Conservation (phyloP, 2,888 invertebrate genomes). For the Habroteleia sp. region DNA sequence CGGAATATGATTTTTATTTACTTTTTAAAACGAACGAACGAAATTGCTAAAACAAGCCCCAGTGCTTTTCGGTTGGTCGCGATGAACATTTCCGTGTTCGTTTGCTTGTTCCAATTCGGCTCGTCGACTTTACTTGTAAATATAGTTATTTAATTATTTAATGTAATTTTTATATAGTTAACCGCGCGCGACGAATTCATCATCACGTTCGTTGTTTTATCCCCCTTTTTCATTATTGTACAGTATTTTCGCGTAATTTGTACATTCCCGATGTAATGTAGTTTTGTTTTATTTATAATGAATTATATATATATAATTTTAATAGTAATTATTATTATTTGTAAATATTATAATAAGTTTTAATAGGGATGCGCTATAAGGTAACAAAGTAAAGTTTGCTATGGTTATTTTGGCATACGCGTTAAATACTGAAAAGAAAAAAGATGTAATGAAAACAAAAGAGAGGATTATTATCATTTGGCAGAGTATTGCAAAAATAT, state of each 20-base stretch:
- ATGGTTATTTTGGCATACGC: slow-evolving; percentile 33
- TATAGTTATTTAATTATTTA: slow-evolving; percentile 43
- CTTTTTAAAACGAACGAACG: background rate
- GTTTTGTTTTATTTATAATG: slow-evolving; percentile 23
- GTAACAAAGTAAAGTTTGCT: slow-evolving; percentile 1
- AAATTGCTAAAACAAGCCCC: too few relatives aligned
- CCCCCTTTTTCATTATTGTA: slow-evolving; percentile 26
- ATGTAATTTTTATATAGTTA: slow-evolving; percentile 8
- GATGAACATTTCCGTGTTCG: background rate
- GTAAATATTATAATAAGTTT: slow-evolving; percentile 32
- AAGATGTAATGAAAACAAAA: slow-evolving; percentile 1
- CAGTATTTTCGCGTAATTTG: slow-evolving; percentile 48
- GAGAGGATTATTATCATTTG: slow-evolving; percentile 5
- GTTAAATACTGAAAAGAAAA: slow-evolving; percentile 1
- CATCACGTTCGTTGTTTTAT: slow-evolving; percentile 15
- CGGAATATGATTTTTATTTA: slow-evolving; percentile 3
- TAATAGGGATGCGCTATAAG: slow-evolving; percentile 3
- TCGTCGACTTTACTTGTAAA: slow-evolving; percentile 21
- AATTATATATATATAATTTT: slow-evolving; percentile 6
- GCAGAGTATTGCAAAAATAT: slow-evolving; percentile 5
- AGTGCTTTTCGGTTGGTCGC: background rate
- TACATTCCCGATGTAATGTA: slow-evolving; percentile 40
- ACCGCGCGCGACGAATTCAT: slow-evolving; percentile 26
- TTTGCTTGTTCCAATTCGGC: background rate
- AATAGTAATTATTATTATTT: slow-evolving; percentile 23